These are phyloP conservation scores for Spodoptera frugiperda DNA, from an alignment of 1,140 invertebrate species.

Conservation along the genomic window DNA sequence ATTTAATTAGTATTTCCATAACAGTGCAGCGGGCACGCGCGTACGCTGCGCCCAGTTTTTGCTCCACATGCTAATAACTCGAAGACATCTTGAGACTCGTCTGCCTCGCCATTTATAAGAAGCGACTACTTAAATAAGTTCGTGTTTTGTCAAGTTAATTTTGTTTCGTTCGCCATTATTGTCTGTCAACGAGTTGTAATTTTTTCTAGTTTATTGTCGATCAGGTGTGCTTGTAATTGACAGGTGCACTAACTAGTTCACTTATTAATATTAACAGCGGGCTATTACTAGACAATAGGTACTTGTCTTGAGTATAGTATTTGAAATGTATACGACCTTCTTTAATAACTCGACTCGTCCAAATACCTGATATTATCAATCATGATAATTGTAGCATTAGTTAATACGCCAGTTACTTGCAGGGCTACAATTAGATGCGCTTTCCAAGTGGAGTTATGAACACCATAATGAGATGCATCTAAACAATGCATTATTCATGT, in stretches of 20 bases:
- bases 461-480: conserved; percentile 40
- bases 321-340: not conserved
- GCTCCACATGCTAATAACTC: conserved; percentile 41
- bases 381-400: conserved; percentile 41
- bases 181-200: conserved; percentile 42
- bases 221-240: conserved; percentile 43
- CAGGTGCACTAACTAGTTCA: conserved; percentile 42
- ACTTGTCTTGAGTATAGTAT: not conserved
- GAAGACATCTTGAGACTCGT: conserved; percentile 37
- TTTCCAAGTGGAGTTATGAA: conserved; percentile 46
- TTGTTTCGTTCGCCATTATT: conserved; percentile 41
- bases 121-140: conserved; percentile 48
- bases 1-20: conserved; percentile 39
- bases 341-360: conserved; percentile 21
- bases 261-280: conserved; percentile 35
- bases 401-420: conserved; percentile 25
- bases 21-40: conserved; percentile 29
- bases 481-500: conserved; percentile 50
- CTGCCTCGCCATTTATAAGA: conserved; percentile 41
- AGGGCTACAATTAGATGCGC: conserved; percentile 47
- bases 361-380: conserved; percentile 31
- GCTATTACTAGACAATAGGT: conserved; percentile 35
- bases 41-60: conserved; percentile 36
- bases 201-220: conserved; percentile 30
- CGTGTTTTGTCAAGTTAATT: conserved; percentile 45